A percentile compares a stretch with the other conserved stretches of the same genome.
phyloP scores from a whole-genome alignment of 2,888 invertebrate genomes.

The Drosophila imparisetae region DNA sequence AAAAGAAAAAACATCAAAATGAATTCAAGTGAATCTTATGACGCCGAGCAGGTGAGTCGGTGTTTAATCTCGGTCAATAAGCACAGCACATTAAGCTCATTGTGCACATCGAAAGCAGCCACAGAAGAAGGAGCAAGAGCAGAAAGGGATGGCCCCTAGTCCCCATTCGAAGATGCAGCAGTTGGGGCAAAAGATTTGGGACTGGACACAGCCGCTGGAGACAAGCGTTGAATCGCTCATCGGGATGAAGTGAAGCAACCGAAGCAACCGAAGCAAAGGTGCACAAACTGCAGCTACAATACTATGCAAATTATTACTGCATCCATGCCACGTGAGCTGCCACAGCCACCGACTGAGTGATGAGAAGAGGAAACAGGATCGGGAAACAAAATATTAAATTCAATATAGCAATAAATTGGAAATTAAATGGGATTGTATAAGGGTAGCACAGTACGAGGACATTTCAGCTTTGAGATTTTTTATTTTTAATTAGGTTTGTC shows the following conservation, averaged over 20 bases:
- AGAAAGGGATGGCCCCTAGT: not conserved
- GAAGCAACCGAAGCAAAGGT: not conserved
- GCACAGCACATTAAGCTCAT: not conserved
- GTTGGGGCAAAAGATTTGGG: not conserved
- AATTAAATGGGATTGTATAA: no score
- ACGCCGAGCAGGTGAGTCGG: not conserved
- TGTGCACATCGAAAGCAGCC: not conserved
- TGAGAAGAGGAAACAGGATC: no score
- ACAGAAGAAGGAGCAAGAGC: not conserved
- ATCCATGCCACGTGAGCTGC: not conserved
- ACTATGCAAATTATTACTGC: not conserved
- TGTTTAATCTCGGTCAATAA: not conserved
- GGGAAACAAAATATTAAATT: no score
- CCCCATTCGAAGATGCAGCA: no score
- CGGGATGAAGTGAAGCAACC: not conserved
- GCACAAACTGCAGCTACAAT: not conserved
- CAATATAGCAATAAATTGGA: no score
- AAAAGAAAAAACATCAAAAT: no score
- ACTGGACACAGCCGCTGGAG: not conserved
- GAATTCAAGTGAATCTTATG: no score
- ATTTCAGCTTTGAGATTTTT: no score
- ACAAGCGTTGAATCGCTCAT: no score
- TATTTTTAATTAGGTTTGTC: no score
- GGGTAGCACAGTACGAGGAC: no score
- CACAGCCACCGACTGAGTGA: not conserved